phyloP scores from a whole-genome alignment of 2,888 invertebrate genomes.

The Leptinotarsa haldemani region DNA sequence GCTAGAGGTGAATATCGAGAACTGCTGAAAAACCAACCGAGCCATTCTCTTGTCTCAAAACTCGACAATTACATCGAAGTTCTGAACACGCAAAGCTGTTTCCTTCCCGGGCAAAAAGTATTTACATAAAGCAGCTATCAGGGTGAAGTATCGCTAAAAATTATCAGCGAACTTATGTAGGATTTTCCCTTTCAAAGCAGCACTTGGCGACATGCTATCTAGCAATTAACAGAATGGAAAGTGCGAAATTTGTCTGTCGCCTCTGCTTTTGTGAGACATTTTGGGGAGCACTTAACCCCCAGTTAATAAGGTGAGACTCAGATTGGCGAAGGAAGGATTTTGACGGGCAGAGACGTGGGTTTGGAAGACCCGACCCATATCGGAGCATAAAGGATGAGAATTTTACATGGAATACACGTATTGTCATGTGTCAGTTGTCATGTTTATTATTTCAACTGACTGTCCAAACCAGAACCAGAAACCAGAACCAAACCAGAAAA shows the following conservation, averaged over 20 bases:
- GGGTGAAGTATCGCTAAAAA: slow-evolving; percentile 43
- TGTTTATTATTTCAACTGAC: no score
- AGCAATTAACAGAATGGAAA: slow-evolving; percentile 40
- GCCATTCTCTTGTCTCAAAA: not conserved
- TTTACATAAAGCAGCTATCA: slow-evolving; percentile 45
- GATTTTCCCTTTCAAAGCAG: slow-evolving; percentile 36
- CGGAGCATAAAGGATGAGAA: not conserved
- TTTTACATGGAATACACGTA: not conserved
- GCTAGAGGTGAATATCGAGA: not conserved
- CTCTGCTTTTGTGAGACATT: slow-evolving; percentile 18
- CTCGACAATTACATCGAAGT: slow-evolving; percentile 3
- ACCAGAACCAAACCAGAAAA: no score
- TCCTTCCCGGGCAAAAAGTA: slow-evolving; percentile 42
- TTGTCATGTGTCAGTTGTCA: no score
- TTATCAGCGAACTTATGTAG: slow-evolving; percentile 42
- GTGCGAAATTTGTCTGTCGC: slow-evolving; percentile 22
- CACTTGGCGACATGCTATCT: slow-evolving; percentile 33
- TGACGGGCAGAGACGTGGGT: not conserved
- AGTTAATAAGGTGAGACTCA: slow-evolving; percentile 42
- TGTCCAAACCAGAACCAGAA: no score
- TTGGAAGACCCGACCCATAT: not conserved
- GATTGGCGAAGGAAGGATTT: slow-evolving; percentile 16
- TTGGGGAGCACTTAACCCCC: slow-evolving; percentile 30
- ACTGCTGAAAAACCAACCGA: not conserved
- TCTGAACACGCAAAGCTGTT: slow-evolving; percentile 23